Evolutionary conservation across 2,888 invertebrate species (phyloP), one percentile per base, ranked within the genome.

Genomic region (Luffia ferchaultella): DNA sequence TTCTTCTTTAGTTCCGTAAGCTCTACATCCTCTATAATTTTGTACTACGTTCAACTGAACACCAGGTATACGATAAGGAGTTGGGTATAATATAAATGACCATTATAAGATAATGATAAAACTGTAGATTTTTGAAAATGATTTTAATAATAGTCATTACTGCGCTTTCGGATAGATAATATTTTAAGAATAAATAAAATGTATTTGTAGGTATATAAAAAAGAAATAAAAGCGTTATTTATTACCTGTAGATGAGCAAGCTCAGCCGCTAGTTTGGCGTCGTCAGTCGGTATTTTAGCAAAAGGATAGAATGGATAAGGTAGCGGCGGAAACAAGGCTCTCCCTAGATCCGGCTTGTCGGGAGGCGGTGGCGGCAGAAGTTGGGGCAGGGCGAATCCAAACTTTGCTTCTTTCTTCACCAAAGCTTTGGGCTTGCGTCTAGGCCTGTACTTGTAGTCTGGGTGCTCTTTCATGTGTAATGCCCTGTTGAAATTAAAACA

Each of bases 391-490:
- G 88, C 87, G 70, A 90, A 91, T 2, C 89, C 89, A 64, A 89
- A 91, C 64, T 91, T 91, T 18, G 89, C 88, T 61, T 92, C 92
- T 60, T 92, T 92, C 71, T 94, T 94, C 56, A 93, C 87, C 15
- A 93, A 83, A 0, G 93, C 91, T 71, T 95, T 95, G 2, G 95
- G 95, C 74, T 95, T 95, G 64, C 95, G 85, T 50, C 95, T 86
- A 12, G 95, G 95, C 45, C 95, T 87, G 82, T 95, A 95, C 77
- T 95, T 95, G 86, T 95, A 95, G 79, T 95, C 95, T 3, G 95
- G 95, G 64, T 95, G 95, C 68, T 95, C 95, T 77, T 94, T 95
- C 95, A 95, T 95, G 86, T 95, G 95, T 12, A 95, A 86, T 41
- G 95, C 94, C 72, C 95, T 95, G 88, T 19, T 83, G 83, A 52